Evolutionary conservation across 2,113 vertebrate genomes (phyloP).

Genomic region (Oreochromis spilurus): DNA sequence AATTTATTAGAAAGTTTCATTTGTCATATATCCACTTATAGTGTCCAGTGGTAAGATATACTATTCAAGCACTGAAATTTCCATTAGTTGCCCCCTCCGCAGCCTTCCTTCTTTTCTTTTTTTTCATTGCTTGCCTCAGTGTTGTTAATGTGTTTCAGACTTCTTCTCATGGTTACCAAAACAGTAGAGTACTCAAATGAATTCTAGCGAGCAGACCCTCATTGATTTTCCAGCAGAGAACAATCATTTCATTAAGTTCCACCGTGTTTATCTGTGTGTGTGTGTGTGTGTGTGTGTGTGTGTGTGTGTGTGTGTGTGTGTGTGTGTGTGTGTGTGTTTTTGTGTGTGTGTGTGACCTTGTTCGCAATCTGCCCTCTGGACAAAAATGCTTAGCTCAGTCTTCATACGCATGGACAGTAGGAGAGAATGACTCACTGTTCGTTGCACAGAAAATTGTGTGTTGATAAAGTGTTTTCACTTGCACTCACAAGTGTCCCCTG

Average conservation of each 20-base stretch:
- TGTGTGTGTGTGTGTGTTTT: neutral
- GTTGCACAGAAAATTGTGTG: neutral
- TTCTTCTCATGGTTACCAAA: neutral
- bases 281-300: neutral
- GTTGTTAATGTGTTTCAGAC: neutral
- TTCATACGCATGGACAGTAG: neutral
- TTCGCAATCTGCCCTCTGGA: slow-evolving; percentile 32
- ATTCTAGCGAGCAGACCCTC: neutral
- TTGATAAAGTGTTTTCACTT: neutral
- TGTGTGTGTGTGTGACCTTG: slow-evolving; percentile 4
- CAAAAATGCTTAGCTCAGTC: slow-evolving; percentile 1
- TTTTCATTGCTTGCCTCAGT: neutral
- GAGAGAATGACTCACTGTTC: neutral
- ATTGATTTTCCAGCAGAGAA: neutral
- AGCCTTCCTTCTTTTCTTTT: neutral
- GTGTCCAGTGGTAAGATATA: neutral
- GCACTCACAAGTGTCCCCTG: neutral
- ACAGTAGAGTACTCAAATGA: neutral
- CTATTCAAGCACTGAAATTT: neutral
- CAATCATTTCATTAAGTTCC: slow-evolving; percentile 10
- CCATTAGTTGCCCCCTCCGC: neutral
- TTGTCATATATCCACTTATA: neutral
- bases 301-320: too few species aligned
- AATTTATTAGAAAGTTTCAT: neutral
- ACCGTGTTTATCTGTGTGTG: neutral